Percentiles rank a stretch among this genome's conserved stretches.
Conservation (phyloP, 2,888 invertebrate species). For the Itoplectis maculator region DNA sequence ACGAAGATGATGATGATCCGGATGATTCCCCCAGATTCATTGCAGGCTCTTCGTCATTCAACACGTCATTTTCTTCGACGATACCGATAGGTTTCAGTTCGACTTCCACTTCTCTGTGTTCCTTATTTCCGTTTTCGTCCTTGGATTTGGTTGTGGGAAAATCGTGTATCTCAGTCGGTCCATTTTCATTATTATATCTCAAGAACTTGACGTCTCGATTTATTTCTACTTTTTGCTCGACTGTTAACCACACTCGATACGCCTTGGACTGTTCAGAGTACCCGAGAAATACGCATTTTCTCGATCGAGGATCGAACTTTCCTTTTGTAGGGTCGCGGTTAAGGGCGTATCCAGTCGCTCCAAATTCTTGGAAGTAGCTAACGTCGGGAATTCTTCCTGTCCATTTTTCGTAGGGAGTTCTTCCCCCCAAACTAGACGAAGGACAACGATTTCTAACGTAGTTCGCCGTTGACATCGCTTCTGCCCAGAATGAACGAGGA, state of each 20-base stretch:
- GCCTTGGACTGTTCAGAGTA: conserved; percentile 52
- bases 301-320: conserved; percentile 47
- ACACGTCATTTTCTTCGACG: background rate
- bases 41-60: conserved; percentile 1
- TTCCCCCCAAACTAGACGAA: too few species aligned
- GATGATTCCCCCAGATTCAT: background rate
- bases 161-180: too few species aligned
- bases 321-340: conserved; percentile 28
- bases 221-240: too few species aligned
- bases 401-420: too few species aligned
- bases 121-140: too few species aligned
- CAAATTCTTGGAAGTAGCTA: conserved; percentile 32
- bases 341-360: conserved; percentile 5
- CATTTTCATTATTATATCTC: too few species aligned
- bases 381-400: too few species aligned
- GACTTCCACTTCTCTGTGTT: too few species aligned
- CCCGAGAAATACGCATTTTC: conserved; percentile 42
- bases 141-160: too few species aligned
- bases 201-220: too few species aligned
- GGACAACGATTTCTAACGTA: conserved; percentile 46
- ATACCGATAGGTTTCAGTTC: too few species aligned
- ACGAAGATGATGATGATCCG: conserved; percentile 4
- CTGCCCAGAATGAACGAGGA: conserved; percentile 28
- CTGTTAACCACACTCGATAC: conserved; percentile 34
- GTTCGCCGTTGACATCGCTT: conserved; percentile 26